phyloP scores from a whole-genome alignment of 2,797 vertebrate species.

The Nothura maculosa region DNA sequence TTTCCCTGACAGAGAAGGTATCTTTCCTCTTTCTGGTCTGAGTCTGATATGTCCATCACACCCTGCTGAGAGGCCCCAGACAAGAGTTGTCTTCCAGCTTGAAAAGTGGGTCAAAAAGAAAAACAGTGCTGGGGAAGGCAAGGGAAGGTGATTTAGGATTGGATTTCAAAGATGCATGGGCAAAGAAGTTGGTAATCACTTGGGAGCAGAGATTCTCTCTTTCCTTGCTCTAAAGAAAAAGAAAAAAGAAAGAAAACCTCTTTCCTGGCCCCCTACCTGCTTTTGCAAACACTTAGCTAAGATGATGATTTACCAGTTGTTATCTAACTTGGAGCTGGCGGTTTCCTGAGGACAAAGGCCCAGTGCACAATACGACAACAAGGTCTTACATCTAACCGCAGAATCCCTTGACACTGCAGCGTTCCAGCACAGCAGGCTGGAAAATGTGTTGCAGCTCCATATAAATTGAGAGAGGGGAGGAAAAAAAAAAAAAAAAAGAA shows the following conservation, averaged over 20 bases:
- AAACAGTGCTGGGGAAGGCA: neutral
- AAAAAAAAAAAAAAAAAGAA: neutral
- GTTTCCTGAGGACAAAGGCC: slow-evolving; percentile 70
- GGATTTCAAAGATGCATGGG: neutral
- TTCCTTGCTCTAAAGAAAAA: neutral
- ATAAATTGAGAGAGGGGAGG: neutral
- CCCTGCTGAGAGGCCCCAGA: neutral
- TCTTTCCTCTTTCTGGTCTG: neutral
- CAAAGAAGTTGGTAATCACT: slow-evolving; percentile 33
- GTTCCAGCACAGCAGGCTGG: slow-evolving; percentile 70
- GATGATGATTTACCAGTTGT: slow-evolving; percentile 63
- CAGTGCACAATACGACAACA: slow-evolving; percentile 56
- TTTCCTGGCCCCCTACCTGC: slow-evolving; percentile 27
- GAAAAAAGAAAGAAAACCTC: neutral
- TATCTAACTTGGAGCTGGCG: slow-evolving; percentile 62
- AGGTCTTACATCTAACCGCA: slow-evolving; percentile 60
- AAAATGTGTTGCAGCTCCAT: slow-evolving; percentile 58
- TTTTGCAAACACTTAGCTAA: slow-evolving; percentile 32
- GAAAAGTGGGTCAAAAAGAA: neutral
- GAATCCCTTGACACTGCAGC: slow-evolving; percentile 57
- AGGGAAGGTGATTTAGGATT: neutral
- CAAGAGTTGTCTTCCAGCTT: neutral
- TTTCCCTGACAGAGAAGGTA: neutral
- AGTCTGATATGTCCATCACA: neutral
- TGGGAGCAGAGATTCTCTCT: neutral